A percentile compares a stretch with the other conserved stretches of the same genome.
Conservation (phyloP, 2,888 invertebrate species). For the Rhogogaster chlorosoma region DNA sequence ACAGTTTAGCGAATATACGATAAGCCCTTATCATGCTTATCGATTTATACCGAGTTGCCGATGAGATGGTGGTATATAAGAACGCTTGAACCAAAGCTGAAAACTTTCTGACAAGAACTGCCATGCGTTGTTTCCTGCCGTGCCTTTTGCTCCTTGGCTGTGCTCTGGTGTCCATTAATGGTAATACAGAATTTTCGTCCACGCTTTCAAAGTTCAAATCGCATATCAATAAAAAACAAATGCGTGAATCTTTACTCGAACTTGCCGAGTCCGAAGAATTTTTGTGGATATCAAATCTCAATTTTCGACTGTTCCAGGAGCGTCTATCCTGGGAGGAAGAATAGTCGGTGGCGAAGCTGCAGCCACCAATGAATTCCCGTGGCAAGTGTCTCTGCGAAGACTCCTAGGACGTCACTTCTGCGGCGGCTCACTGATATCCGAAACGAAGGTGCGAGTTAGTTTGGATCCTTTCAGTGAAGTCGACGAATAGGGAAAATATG, state of each 20-base stretch:
- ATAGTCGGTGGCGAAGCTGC: conserved; percentile 62
- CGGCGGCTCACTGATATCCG: conserved; percentile 52
- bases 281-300: background rate
- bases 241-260: background rate
- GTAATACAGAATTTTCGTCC: background rate
- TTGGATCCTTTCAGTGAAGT: background rate
- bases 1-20: background rate
- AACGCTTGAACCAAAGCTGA: background rate
- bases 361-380: conserved; percentile 58
- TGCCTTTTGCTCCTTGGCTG: background rate
- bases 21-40: conserved; percentile 28
- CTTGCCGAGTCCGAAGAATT: background rate
- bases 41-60: background rate
- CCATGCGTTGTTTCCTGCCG: background rate
- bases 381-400: conserved; percentile 58
- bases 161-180: background rate
- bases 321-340: conserved; percentile 50
- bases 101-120: background rate
- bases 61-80: background rate
- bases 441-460: conserved; percentile 5
- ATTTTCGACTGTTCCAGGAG: background rate
- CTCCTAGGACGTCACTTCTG: conserved; percentile 49
- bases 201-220: background rate
- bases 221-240: background rate
- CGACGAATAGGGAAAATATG: background rate